Conservation (phyloP, 2,888 invertebrate species). For the Lymantria dispar region DNA sequence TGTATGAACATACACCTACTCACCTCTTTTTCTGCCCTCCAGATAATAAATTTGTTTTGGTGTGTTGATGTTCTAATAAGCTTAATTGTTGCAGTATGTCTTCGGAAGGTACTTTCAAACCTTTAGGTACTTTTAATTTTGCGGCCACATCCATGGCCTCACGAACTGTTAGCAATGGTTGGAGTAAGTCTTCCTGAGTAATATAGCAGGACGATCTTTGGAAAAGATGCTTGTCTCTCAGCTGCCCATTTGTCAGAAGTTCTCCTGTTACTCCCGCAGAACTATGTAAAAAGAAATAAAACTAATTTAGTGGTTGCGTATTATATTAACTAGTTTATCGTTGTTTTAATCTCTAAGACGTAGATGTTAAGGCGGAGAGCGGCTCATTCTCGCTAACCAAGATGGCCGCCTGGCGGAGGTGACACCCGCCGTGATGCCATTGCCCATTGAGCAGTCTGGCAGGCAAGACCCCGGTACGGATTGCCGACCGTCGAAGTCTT, state of each 20-base stretch:
- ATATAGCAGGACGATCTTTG: constrained; percentile 90
- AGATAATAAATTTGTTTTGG: constrained; percentile 84
- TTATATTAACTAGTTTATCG: too few species aligned
- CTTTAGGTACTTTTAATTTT: constrained; percentile 85
- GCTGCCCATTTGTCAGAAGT: constrained; percentile 85
- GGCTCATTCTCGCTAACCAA: too few species aligned
- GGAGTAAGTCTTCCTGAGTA: constrained; percentile 89
- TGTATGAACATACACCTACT: background rate
- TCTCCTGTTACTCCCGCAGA: constrained; percentile 85
- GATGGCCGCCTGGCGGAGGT: too few species aligned
- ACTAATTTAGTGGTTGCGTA: background rate
- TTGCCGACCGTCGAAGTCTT: too few species aligned
- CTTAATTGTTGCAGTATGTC: constrained; percentile 85
- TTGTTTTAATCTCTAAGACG: too few species aligned
- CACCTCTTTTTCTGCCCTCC: constrained; percentile 90
- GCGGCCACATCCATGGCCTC: constrained; percentile 92
- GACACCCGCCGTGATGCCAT: too few species aligned
- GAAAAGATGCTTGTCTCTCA: constrained; percentile 84
- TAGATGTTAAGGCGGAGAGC: too few species aligned
- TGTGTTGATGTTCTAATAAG: constrained; percentile 83
- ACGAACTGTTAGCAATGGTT: constrained; percentile 87
- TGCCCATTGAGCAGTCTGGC: too few species aligned
- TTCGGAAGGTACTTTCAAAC: constrained; percentile 67
- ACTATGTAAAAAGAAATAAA: constrained; percentile 52
- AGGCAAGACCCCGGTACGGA: too few species aligned